Conservation (phyloP, 1,140 invertebrate species). For the Saccostrea cuccullata region DNA sequence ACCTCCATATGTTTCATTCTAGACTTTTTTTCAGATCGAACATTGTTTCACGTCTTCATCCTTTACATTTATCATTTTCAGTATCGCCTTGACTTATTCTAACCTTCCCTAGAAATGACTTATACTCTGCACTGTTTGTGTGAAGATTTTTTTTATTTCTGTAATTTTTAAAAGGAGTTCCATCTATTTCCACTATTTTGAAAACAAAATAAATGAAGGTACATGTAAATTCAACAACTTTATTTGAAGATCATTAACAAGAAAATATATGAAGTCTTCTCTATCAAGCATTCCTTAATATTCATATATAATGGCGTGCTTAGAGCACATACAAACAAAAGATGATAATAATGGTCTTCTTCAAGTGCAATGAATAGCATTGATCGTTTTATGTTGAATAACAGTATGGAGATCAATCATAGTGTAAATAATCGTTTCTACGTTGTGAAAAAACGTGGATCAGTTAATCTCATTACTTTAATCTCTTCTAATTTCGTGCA, state of each 20-base stretch:
- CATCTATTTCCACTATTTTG: background rate
- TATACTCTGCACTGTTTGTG: no score
- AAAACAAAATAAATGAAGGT: background rate
- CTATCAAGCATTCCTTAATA: background rate
- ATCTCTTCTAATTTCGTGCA: no score
- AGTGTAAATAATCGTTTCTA: background rate
- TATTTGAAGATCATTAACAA: conserved; percentile 1
- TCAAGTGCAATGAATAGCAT: background rate
- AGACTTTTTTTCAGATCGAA: no score
- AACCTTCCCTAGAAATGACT: no score
- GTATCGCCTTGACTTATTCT: no score
- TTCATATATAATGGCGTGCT: background rate
- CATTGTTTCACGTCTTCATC: no score
- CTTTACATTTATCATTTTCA: no score
- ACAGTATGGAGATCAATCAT: background rate
- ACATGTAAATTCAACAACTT: conserved; percentile 23
- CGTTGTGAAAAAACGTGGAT: background rate
- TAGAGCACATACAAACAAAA: background rate
- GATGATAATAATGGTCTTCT: background rate
- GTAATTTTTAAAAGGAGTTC: no score
- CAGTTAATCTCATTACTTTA: background rate
- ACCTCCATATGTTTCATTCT: no score
- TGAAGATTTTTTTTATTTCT: no score
- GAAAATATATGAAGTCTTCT: background rate
- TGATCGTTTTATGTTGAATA: background rate